Conservation (phyloP, 2,888 invertebrate species). For the Epinotia bilunana region DNA sequence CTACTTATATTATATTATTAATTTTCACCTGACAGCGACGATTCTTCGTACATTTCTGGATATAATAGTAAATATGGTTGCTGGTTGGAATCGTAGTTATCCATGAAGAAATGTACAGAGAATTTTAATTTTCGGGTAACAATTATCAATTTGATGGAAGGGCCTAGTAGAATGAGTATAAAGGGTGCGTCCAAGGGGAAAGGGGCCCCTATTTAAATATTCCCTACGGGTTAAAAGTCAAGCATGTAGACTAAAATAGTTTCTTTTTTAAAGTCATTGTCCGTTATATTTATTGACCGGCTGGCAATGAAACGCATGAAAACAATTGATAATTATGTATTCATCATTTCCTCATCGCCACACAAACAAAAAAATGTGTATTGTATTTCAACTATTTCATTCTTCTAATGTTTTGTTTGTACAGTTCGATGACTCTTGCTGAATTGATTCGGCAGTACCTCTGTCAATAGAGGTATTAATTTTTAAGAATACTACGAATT, state of each 20-base stretch:
- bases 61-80: too few species aligned
- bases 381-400: background rate
- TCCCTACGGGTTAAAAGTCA: background rate
- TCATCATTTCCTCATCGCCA: conserved; percentile 13
- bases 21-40: too few species aligned
- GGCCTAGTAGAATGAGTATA: too few species aligned
- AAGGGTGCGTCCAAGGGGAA: background rate
- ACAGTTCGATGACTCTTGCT: background rate
- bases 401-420: background rate
- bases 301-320: conserved; percentile 19
- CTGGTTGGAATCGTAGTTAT: too few species aligned
- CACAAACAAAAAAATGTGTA: background rate
- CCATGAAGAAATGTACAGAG: too few species aligned
- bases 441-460: background rate
- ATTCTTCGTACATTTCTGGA: too few species aligned
- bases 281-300: background rate
- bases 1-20: too few species aligned
- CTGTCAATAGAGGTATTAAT: too few species aligned
- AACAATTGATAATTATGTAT: conserved; percentile 37
- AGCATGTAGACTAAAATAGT: background rate
- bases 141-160: too few species aligned
- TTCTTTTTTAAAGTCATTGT: background rate
- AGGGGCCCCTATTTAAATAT: background rate
- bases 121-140: too few species aligned
- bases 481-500: too few species aligned